Conservation (phyloP, 2,113 vertebrate genomes). For the Herpailurus yagouaroundi region DNA sequence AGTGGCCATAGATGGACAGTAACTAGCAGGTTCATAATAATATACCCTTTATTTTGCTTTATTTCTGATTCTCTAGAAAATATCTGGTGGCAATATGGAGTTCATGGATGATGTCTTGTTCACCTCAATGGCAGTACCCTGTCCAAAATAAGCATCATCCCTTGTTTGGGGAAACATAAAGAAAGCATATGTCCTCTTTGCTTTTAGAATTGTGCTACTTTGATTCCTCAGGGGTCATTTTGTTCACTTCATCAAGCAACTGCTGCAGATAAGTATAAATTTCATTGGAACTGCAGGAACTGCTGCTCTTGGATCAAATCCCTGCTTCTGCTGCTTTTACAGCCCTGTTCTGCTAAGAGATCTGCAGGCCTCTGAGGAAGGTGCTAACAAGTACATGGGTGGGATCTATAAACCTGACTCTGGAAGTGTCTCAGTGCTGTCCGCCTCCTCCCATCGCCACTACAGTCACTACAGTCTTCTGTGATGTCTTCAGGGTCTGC, state of each 20-base stretch:
- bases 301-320: constrained; percentile 10
- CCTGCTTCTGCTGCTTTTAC: neutral
- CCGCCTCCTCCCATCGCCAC: neutral
- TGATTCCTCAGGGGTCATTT: neutral
- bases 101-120: neutral
- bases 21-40: neutral
- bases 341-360: neutral
- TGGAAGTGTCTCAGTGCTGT: neutral
- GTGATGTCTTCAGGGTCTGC: neutral
- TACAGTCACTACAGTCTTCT: neutral
- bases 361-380: neutral
- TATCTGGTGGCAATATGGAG: neutral
- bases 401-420: neutral
- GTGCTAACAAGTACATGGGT: neutral
- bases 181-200: neutral
- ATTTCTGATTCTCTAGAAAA: neutral
- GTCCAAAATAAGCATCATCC: neutral
- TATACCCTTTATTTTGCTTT: constrained; percentile 14
- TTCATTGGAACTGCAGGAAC: neutral
- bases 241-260: neutral
- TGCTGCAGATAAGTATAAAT: neutral
- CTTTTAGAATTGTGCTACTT: neutral
- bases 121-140: neutral
- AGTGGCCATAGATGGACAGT: neutral
- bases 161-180: neutral